A percentile compares a stretch with the other conserved stretches of the same genome.
Conservation (phyloP, 2,888 invertebrate species). For the Acronicta alni region DNA sequence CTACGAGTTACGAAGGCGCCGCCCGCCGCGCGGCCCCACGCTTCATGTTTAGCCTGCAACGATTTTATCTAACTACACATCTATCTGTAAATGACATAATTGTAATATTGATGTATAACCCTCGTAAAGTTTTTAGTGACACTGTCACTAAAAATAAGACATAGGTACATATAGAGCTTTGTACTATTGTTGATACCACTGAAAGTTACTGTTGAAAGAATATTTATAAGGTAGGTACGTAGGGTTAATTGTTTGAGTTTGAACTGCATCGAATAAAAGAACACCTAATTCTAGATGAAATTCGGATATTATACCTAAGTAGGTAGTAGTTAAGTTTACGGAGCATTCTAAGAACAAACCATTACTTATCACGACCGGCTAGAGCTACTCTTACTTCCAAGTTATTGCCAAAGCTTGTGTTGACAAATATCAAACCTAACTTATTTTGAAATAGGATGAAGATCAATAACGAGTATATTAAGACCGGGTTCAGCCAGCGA, state of each 20-base stretch:
- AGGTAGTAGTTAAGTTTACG: constrained; percentile 12
- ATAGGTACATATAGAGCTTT: no score
- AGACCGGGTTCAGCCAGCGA: constrained; percentile 37
- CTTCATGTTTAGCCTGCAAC: constrained; percentile 26
- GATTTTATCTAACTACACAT: constrained; percentile 50
- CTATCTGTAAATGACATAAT: constrained; percentile 43
- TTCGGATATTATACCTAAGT: no score
- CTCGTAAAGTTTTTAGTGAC: constrained; percentile 6
- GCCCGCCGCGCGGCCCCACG: constrained; percentile 16
- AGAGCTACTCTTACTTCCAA: constrained; percentile 1
- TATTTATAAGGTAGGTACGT: no score
- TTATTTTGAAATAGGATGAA: constrained; percentile 43
- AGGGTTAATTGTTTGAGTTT: no score
- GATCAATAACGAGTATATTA: constrained; percentile 25
- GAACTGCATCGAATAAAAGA: no score
- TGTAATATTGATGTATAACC: constrained; percentile 36
- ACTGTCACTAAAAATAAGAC: no score
- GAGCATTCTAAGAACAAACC: constrained; percentile 18
- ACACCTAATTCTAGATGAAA: neutral
- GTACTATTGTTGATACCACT: no score
- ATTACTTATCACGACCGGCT: constrained; percentile 9
- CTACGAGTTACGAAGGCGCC: constrained; percentile 6
- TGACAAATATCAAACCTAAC: constrained; percentile 33
- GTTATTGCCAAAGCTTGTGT: constrained; percentile 22
- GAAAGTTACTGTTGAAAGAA: no score